phyloP scores from a whole-genome alignment of 2,113 vertebrate genomes.

The Shinisaurus crocodilurus region DNA sequence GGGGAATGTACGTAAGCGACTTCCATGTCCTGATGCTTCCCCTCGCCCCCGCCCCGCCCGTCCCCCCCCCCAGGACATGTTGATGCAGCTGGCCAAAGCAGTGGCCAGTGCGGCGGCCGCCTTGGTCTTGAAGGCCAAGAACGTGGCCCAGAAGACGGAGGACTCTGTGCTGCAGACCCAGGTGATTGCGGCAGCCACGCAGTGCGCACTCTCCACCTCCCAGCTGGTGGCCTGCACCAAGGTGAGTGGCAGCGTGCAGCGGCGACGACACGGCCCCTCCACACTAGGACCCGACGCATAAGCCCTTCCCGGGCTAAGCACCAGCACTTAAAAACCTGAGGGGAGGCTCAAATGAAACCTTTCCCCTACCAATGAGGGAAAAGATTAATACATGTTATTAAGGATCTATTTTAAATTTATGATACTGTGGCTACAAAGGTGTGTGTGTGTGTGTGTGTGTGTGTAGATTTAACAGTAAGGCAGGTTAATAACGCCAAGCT shows the following conservation, averaged over 20 bases:
- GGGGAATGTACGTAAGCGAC: rapidly evolving
- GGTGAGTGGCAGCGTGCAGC: conserved; percentile 85
- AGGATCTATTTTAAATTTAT: no score
- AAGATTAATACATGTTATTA: no score
- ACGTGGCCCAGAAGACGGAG: conserved; percentile 93
- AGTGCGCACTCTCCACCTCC: conserved; percentile 95
- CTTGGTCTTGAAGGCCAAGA: conserved; percentile 94
- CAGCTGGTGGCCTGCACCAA: conserved; percentile 97
- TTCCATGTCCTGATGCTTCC: not conserved
- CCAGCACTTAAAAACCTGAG: no score
- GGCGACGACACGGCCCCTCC: not conserved
- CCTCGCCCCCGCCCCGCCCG: not conserved
- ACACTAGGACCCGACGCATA: no score
- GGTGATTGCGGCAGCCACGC: conserved; percentile 94
- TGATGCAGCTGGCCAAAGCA: conserved; percentile 96
- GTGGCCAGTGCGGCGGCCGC: conserved; percentile 93
- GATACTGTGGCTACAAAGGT: no score
- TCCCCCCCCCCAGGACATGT: conserved; percentile 83
- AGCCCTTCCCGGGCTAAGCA: no score
- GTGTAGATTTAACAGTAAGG: no score
- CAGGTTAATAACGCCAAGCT: no score
- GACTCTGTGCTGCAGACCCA: conserved; percentile 90
- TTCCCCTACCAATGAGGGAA: no score
- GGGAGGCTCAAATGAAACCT: no score
- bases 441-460: no score